Evolutionary conservation across 1,140 invertebrate species (phyloP).

Genomic region (Ephestia elutella): DNA sequence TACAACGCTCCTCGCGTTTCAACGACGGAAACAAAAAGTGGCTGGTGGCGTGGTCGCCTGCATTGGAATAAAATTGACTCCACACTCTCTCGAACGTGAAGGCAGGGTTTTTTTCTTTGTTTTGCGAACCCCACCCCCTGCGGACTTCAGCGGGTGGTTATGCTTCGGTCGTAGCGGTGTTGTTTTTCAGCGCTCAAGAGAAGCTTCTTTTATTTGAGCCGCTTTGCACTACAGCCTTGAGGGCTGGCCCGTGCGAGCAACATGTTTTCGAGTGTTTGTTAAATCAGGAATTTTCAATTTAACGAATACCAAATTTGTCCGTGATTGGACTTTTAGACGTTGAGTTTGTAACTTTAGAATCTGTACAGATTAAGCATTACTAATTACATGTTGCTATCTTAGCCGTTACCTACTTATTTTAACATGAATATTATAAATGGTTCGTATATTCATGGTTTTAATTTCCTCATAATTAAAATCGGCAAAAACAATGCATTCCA

Average conservation of each 20-base stretch:
- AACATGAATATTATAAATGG: not conserved
- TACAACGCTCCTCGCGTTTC: conserved; percentile 67
- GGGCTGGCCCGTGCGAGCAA: conserved; percentile 55
- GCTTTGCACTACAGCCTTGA: conserved; percentile 65
- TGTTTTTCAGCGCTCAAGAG: conserved; percentile 72
- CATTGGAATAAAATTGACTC: conserved; percentile 74
- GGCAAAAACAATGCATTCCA: not conserved
- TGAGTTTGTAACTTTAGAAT: conserved; percentile 3
- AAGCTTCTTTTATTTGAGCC: conserved; percentile 69
- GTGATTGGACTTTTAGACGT: conserved; percentile 54
- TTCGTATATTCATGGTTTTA: not conserved
- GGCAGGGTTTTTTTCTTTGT: conserved; percentile 63
- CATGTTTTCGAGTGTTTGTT: conserved; percentile 70
- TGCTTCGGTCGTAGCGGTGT: conserved; percentile 65
- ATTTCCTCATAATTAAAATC: not conserved
- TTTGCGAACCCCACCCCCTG: conserved; percentile 53
- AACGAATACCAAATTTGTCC: conserved; percentile 63
- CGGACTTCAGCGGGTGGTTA: conserved; percentile 70
- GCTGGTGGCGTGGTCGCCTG: conserved; percentile 68
- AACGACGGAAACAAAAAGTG: conserved; percentile 71
- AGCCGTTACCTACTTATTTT: no score
- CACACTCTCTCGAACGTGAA: conserved; percentile 71
- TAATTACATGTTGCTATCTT: not conserved
- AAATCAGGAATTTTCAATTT: conserved; percentile 71
- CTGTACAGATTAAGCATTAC: not conserved